Evolutionary conservation across 2,888 invertebrate species (phyloP).

Genomic region (Microchrysa polita): DNA sequence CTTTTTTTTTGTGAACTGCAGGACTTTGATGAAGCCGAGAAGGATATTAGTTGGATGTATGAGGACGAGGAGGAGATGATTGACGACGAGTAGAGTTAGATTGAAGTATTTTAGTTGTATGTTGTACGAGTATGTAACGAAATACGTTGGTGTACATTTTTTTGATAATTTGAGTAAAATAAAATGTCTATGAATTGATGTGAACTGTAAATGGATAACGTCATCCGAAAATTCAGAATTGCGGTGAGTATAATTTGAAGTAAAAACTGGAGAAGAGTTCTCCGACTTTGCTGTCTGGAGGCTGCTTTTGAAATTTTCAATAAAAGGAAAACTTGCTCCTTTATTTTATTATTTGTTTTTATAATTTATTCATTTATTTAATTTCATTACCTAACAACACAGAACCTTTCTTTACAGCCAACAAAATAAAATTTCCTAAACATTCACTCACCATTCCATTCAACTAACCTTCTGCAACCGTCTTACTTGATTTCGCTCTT

Average conservation of each 20-base stretch:
- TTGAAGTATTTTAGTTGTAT: conserved; percentile 40
- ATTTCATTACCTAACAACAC: no score
- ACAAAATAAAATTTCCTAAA: neutral
- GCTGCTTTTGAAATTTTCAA: no score
- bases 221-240: neutral
- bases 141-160: neutral
- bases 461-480: neutral
- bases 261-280: no score
- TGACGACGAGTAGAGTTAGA: conserved; percentile 34
- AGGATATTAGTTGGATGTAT: conserved; percentile 46
- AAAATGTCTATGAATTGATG: neutral
- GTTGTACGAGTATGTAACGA: neutral
- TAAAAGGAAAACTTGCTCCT: no score
- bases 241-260: neutral
- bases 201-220: neutral
- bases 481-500: neutral
- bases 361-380: no score
- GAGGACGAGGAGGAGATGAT: conserved; percentile 46
- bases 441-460: neutral
- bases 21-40: conserved; percentile 47
- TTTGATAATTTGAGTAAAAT: conserved; percentile 28
- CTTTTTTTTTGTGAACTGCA: conserved; percentile 17
- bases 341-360: no score
- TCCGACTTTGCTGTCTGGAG: no score
- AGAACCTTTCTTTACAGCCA: neutral